These are phyloP conservation scores for Sinocyclocheilus grahami DNA, from an alignment of 2,113 vertebrate species.

Conservation along the genomic window DNA sequence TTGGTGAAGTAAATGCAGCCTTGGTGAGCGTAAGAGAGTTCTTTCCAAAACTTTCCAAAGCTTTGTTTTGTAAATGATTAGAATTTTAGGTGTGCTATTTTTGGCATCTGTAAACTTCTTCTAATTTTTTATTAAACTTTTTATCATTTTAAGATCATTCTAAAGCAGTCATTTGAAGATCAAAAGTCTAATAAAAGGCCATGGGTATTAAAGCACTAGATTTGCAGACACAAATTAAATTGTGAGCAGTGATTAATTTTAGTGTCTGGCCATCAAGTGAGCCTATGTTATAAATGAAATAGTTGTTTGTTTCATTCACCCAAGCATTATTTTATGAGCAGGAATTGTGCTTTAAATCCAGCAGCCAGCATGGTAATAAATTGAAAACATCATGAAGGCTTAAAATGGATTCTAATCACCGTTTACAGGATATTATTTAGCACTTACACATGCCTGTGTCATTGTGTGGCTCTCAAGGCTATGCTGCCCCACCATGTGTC, in stretches of 20 bases:
- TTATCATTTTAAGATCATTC: neutral
- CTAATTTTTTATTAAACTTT: neutral
- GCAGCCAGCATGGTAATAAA: neutral
- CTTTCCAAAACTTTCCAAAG: too few species aligned
- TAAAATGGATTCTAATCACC: slow-evolving; percentile 22
- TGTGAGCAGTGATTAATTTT: slow-evolving; percentile 1
- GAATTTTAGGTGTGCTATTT: neutral
- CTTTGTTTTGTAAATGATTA: neutral
- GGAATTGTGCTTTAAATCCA: slow-evolving; percentile 11
- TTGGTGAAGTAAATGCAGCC: neutral
- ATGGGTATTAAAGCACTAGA: neutral
- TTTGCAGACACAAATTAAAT: slow-evolving; percentile 29
- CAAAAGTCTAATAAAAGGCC: neutral
- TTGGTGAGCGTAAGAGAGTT: neutral
- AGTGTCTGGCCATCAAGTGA: neutral
- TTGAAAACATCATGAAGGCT: slow-evolving; percentile 17
- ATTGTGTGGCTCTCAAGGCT: slow-evolving; percentile 28
- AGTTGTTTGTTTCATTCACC: neutral
- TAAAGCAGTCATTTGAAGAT: neutral
- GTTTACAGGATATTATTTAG: slow-evolving; percentile 20
- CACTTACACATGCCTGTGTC: neutral
- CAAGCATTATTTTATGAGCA: neutral
- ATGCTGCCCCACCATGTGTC: slow-evolving; percentile 16
- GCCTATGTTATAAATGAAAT: slow-evolving; percentile 22
- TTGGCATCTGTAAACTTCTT: neutral